Evolutionary conservation across 2,113 vertebrate species (phyloP).

Genomic region (Lichenostomus cassidix): DNA sequence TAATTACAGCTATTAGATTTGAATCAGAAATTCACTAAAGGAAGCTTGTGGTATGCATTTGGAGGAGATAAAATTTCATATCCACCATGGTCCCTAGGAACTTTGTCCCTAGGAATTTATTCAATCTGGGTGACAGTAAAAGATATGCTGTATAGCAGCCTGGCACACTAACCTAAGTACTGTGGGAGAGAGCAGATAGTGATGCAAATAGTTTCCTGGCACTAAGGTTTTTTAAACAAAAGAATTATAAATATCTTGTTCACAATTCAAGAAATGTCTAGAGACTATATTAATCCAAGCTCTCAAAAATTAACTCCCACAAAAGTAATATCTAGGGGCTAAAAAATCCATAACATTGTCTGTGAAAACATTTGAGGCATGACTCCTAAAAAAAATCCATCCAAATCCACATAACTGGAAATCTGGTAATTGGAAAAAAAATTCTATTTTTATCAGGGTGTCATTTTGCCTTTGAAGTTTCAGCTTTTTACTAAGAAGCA

Average conservation of each 20-base stretch:
- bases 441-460: not conserved
- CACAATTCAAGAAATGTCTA: not conserved
- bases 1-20: not conserved
- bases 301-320: not conserved
- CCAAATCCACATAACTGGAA: not conserved
- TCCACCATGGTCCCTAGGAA: not conserved
- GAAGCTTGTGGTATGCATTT: not conserved
- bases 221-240: not conserved
- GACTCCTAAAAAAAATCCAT: not conserved
- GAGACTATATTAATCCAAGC: not conserved
- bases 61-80: not conserved
- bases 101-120: not conserved
- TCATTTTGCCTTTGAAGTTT: not conserved
- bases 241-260: not conserved
- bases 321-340: not conserved
- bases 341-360: not conserved
- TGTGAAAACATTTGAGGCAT: not conserved
- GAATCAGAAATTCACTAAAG: not conserved
- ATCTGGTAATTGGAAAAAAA: not conserved
- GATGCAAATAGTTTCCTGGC: not conserved
- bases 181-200: not conserved
- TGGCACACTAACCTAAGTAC: not conserved
- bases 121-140: not conserved
- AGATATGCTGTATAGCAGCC: not conserved
- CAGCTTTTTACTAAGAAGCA: not conserved